Conservation (phyloP, 2,888 invertebrate genomes). For the Drosophila atripex region DNA sequence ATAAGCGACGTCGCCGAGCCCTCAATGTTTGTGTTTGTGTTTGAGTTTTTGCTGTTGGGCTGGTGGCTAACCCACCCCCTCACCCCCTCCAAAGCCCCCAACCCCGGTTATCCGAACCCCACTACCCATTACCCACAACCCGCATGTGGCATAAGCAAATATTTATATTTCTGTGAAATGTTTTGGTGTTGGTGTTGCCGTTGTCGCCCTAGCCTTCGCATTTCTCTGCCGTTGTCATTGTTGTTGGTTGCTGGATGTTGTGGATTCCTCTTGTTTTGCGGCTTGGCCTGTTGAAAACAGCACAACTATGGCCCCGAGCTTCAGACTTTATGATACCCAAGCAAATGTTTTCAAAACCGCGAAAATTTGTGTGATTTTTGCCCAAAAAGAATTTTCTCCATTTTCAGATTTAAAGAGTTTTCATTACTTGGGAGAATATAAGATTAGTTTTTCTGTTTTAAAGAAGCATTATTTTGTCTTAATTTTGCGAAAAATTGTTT, state of each 20-base stretch:
- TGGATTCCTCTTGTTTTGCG: slow-evolving; percentile 28
- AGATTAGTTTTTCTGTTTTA: neutral
- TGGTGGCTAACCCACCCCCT: neutral
- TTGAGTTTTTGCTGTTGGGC: slow-evolving; percentile 36
- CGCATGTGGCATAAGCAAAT: slow-evolving; percentile 71
- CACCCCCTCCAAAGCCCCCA: slow-evolving; percentile 32
- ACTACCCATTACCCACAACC: slow-evolving; percentile 41
- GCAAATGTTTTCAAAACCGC: neutral
- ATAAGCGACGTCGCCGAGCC: slow-evolving; percentile 41
- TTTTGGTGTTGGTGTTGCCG: slow-evolving; percentile 45
- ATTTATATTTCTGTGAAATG: slow-evolving; percentile 69
- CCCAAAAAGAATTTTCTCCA: neutral
- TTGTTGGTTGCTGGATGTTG: slow-evolving; percentile 18
- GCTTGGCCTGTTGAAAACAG: slow-evolving; percentile 23
- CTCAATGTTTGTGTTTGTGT: slow-evolving; percentile 44
- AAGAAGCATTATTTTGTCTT: no score
- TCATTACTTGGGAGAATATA: no score
- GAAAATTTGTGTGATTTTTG: slow-evolving; percentile 3
- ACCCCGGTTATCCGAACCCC: neutral
- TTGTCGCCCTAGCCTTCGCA: slow-evolving; percentile 33
- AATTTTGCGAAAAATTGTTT: no score
- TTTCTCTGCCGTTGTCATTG: slow-evolving; percentile 32
- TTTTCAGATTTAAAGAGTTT: neutral
- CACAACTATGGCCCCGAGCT: slow-evolving; percentile 18
- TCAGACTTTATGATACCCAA: slow-evolving; percentile 36